Base-by-base conservation (phyloP, 2,888 invertebrate genomes). In the Brachyopa scutellaris region DNA sequence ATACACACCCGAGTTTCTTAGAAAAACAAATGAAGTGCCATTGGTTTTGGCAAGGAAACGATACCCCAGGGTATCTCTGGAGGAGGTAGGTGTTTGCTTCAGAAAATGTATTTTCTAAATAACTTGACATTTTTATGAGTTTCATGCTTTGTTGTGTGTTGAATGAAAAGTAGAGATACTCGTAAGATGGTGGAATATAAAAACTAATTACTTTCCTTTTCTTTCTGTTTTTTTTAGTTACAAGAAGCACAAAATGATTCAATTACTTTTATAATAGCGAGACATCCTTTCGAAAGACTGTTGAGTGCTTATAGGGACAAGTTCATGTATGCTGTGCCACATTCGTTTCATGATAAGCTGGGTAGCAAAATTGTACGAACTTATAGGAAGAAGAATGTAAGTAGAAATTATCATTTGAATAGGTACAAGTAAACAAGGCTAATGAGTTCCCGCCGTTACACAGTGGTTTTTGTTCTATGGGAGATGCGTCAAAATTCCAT, bases 291-390 rank as follows among this genome's bases (percentile, higher is more conserved):
- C 85, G 96, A 96, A 89, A 92, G 94, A 86, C 91, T 96, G 80
- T 93, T 96, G 69, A 96, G 96, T 59, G 96, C 95, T 62, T 96
- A 96, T 89, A 93, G 95, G 86, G 96, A 96, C 89, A 96, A 96
- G 91, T 93, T 98, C 85, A 94, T 95, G 76, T 95, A 94, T 87
- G 95, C 96, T 47, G 92, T 96, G 89, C 96, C 96, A 0, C 95
- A 95, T 88, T 95, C 96, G 15, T 93, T 95, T 87, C 96, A 96
- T 86, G 94, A 95, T 85, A 95, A 95, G 88, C 92, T 96, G 87
- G 96, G 96, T 26, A 93, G 93, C 73, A 93, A 94, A 89, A 96
- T 96, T 84, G 93, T 96, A 47, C 92, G 93, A 86, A 95, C 93
- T 86, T 96, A 95, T 89, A 92, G 96, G 85, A 91, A 90, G 73